Percentiles rank a stretch among this genome's conserved stretches.
Evolutionary conservation across 1,140 invertebrate species (phyloP).

Genomic region (Eupeodes corollae): DNA sequence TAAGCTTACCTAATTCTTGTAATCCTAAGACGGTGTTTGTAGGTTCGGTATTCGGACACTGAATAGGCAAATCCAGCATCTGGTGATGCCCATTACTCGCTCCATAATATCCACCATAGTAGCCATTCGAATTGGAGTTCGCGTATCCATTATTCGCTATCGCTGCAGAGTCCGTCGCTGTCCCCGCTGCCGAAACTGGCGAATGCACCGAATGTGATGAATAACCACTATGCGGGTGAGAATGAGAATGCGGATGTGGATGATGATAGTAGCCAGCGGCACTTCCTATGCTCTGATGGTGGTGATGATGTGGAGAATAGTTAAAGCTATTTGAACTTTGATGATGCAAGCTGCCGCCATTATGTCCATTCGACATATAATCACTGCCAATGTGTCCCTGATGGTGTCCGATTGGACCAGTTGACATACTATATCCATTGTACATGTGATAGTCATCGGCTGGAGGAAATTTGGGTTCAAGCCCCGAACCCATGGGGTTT

Average conservation of each 20-base stretch:
- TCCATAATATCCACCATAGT: slow-evolving; percentile 31
- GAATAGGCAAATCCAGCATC: slow-evolving; percentile 35
- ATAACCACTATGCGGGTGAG: slow-evolving; percentile 22
- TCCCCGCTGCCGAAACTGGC: background rate
- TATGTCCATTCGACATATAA: slow-evolving; percentile 6
- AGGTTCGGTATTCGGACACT: slow-evolving; percentile 34
- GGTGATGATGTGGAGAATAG: slow-evolving; percentile 19
- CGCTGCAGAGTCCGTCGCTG: background rate
- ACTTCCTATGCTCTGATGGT: slow-evolving; percentile 24
- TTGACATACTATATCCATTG: slow-evolving; percentile 34
- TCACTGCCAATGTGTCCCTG: slow-evolving; percentile 23
- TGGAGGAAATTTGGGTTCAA: slow-evolving; percentile 35
- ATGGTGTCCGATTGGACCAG: slow-evolving; percentile 18
- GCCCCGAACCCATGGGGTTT: slow-evolving; percentile 34
- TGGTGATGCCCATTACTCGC: slow-evolving; percentile 32
- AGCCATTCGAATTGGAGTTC: slow-evolving; percentile 19
- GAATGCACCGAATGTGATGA: slow-evolving; percentile 24
- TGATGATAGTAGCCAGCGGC: slow-evolving; percentile 1
- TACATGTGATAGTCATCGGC: slow-evolving; percentile 37
- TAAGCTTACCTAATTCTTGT: slow-evolving; percentile 28
- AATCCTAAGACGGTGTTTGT: slow-evolving; percentile 33
- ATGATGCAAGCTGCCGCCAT: slow-evolving; percentile 15
- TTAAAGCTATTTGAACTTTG: slow-evolving; percentile 10
- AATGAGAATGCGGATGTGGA: slow-evolving; percentile 16
- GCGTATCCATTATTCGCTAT: slow-evolving; percentile 1